Evolutionary conservation across 1,140 invertebrate genomes (phyloP).

Genomic region (Helicoverpa armigera): DNA sequence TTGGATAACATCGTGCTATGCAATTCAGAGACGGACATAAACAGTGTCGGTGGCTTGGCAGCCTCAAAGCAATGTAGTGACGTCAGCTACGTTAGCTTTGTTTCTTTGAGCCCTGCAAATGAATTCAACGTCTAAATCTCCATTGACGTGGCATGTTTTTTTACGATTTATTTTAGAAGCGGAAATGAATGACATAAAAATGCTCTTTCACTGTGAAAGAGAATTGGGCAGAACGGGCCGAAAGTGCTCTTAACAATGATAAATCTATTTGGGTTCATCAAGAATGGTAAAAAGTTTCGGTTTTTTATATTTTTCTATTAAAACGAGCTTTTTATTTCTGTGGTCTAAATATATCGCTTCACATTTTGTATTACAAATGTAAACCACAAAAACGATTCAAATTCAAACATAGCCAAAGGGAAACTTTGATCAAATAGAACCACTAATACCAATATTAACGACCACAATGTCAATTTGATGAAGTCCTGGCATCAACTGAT

Average conservation of each 20-base stretch:
- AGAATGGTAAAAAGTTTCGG: slow-evolving; percentile 11
- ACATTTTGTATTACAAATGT: neutral
- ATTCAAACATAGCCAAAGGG: slow-evolving; percentile 1
- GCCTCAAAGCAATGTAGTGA: slow-evolving; percentile 23
- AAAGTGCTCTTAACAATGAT: slow-evolving; percentile 36
- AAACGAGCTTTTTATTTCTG: neutral
- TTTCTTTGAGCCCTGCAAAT: slow-evolving; percentile 50
- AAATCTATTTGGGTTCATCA: slow-evolving; percentile 33
- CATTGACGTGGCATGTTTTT: slow-evolving; percentile 41
- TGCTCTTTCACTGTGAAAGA: slow-evolving; percentile 33
- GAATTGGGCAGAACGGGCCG: slow-evolving; percentile 16
- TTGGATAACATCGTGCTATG: slow-evolving; percentile 34
- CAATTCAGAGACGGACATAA: slow-evolving; percentile 44
- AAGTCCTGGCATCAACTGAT: slow-evolving; percentile 6
- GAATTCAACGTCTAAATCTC: slow-evolving; percentile 45
- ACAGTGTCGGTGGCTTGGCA: slow-evolving; percentile 23
- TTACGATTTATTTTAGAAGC: slow-evolving; percentile 41
- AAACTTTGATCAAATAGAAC: neutral
- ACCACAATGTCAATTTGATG: slow-evolving; percentile 5
- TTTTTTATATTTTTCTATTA: neutral
- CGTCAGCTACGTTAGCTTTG: slow-evolving; percentile 34
- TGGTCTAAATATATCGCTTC: no score
- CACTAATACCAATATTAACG: slow-evolving; percentile 36
- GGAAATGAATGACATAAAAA: slow-evolving; percentile 45
- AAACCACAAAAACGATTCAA: slow-evolving; percentile 3